A percentile compares a stretch with the other conserved stretches of the same genome.
Conservation (phyloP, 2,113 vertebrate species). For the Osmerus eperlanus region DNA sequence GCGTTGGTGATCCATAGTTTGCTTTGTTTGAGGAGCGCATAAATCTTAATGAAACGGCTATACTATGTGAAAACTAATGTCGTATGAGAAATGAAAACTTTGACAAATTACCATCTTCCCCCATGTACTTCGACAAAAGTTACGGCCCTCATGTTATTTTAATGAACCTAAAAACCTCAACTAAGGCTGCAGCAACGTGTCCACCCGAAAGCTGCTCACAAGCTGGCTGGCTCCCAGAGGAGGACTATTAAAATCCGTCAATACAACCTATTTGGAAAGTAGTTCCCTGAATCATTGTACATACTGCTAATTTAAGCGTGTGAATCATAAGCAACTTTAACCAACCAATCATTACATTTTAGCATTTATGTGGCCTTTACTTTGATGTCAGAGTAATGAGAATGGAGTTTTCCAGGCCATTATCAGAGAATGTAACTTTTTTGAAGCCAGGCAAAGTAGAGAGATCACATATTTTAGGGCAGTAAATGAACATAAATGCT, state of each 20-base stretch:
- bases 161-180: conserved; percentile 67
- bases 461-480: conserved; percentile 31
- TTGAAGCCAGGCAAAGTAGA: conserved; percentile 32
- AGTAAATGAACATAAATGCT: conserved; percentile 28
- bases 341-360: conserved; percentile 38
- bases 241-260: conserved; percentile 70
- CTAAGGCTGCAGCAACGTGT: conserved; percentile 52
- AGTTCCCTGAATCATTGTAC: conserved; percentile 45
- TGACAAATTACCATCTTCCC: conserved; percentile 74
- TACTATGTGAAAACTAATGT: conserved; percentile 73
- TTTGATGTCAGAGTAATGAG: conserved; percentile 41
- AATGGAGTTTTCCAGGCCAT: conserved; percentile 44
- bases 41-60: conserved; percentile 68
- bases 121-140: conserved; percentile 60
- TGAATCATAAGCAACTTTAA: conserved; percentile 56
- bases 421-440: conserved; percentile 49
- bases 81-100: conserved; percentile 65
- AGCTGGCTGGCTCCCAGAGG: conserved; percentile 55
- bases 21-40: conserved; percentile 60
- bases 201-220: conserved; percentile 60
- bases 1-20: conserved; percentile 62
- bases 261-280: conserved; percentile 64
- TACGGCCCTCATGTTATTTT: conserved; percentile 66
- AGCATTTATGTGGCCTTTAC: conserved; percentile 41
- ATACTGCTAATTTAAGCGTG: conserved; percentile 43